phyloP scores from a whole-genome alignment of 2,797 vertebrate species.

The Etheostoma nigrum region DNA sequence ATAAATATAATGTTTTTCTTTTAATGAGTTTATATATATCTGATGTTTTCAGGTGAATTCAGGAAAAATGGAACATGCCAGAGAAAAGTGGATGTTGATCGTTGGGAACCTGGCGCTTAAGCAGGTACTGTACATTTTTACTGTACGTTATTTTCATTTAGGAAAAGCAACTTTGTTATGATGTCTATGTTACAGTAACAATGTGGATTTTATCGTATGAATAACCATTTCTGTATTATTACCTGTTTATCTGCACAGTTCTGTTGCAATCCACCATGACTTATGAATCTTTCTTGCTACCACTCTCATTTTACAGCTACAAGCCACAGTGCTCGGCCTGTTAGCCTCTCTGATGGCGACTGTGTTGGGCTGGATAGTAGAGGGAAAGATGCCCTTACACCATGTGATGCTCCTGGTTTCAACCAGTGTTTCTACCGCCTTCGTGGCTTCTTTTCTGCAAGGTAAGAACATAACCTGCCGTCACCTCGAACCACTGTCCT shows the following conservation, averaged over 20 bases:
- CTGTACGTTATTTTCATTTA: neutral
- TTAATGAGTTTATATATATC: neutral
- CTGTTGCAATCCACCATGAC: neutral
- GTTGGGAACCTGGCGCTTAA: slow-evolving; percentile 94
- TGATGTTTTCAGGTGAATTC: slow-evolving; percentile 88
- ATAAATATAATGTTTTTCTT: neutral
- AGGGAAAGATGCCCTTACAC: slow-evolving; percentile 87
- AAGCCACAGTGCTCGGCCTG: slow-evolving; percentile 94
- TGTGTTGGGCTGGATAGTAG: slow-evolving; percentile 91
- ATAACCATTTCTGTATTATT: neutral
- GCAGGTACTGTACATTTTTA: slow-evolving; percentile 84
- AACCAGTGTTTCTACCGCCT: slow-evolving; percentile 91
- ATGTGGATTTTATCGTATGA: neutral
- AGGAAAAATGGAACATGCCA: slow-evolving; percentile 90
- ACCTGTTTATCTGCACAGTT: neutral
- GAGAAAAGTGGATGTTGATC: slow-evolving; percentile 93
- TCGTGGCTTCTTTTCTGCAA: slow-evolving; percentile 93
- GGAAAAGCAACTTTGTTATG: neutral
- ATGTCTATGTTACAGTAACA: neutral
- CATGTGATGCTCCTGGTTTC: slow-evolving; percentile 92
- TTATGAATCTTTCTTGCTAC: neutral
- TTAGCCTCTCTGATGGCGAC: slow-evolving; percentile 90
- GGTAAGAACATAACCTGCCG: slow-evolving; percentile 77
- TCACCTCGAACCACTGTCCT: neutral
- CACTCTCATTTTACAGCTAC: slow-evolving; percentile 82